These are phyloP conservation scores for Drosophila yakuba DNA, from an alignment of 1,140 invertebrate genomes.

Conservation along the genomic window DNA sequence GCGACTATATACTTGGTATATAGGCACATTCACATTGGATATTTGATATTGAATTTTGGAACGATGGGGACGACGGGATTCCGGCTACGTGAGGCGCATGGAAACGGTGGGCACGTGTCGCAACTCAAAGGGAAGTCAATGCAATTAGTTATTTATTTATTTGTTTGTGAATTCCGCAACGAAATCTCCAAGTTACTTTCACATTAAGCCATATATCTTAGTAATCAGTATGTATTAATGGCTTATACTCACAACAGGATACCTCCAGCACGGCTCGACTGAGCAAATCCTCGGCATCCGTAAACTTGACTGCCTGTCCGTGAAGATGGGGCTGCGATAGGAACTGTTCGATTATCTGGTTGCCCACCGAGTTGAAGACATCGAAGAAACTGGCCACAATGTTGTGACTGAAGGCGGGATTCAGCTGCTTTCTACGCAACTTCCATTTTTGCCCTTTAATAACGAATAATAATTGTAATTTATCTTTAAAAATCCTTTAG, in stretches of 20 bases:
- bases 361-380: constrained; percentile 74
- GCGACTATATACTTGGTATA: background rate
- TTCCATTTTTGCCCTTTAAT: constrained; percentile 73
- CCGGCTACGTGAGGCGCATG: constrained; percentile 68
- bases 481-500: too few relatives aligned
- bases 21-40: background rate
- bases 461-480: too few relatives aligned
- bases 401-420: constrained; percentile 78
- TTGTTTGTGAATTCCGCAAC: constrained; percentile 16
- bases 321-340: constrained; percentile 36
- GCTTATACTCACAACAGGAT: constrained; percentile 56
- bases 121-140: constrained; percentile 31
- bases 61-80: constrained; percentile 27
- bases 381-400: constrained; percentile 75
- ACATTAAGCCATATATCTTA: background rate
- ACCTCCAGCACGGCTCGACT: constrained; percentile 77
- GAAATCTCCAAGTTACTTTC: background rate
- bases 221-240: too few relatives aligned
- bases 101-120: constrained; percentile 65
- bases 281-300: constrained; percentile 74
- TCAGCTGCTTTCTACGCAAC: constrained; percentile 72
- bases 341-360: constrained; percentile 71
- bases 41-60: background rate
- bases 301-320: constrained; percentile 56
- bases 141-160: constrained; percentile 5